Evolutionary conservation across 1,140 invertebrate genomes (phyloP), one percentile per base, ranked within the genome.

Genomic region (Tetranychus cinnabarinus): DNA sequence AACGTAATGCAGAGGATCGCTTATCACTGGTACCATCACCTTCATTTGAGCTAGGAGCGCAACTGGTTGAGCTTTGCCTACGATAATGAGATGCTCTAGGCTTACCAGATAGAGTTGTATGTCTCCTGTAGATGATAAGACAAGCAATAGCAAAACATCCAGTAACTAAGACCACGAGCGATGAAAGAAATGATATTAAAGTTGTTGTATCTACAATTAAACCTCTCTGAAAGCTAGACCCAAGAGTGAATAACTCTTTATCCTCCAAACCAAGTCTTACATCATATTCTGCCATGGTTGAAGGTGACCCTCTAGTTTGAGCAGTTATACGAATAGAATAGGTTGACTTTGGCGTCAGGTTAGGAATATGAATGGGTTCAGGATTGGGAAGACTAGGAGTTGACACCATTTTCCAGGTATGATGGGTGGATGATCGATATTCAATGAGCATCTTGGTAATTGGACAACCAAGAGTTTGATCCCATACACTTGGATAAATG

Each of bases 371-470:
- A 42, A 71, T 66, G 10, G 68, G 64, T n/a, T 69, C 69, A 68
- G 74, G 70, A 48, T 61, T 56, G 2, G 64, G 62, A 12, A 42
- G 42, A 12, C 45, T 60, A 13, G 56, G 48, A 7, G 62, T 56
- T 2, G 61, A 59, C 10, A 67, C 36, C 23, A 63, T 42, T 2
- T 59, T 63, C 66, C 66, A 67, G n/a, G 58, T 59, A 47, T 54
- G 57, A 36, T 62, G 56, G 33, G 56, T 61, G n/a, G 63, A 61
- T 23, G 77, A 78, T 50, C 78, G 76, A 71, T 88, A 87, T 66
- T 84, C 81, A 39, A 88, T 76, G 31, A 81, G 78, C 68, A 85
- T 87, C 68, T 80, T 81, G 10, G 79, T 70, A 39, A 89, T 79
- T 0, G 84, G 81, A 68, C 86, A 88, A 2, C 82, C 83, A 59